Conservation (phyloP, 2,113 vertebrate genomes). For the Hippocampus abdominalis region DNA sequence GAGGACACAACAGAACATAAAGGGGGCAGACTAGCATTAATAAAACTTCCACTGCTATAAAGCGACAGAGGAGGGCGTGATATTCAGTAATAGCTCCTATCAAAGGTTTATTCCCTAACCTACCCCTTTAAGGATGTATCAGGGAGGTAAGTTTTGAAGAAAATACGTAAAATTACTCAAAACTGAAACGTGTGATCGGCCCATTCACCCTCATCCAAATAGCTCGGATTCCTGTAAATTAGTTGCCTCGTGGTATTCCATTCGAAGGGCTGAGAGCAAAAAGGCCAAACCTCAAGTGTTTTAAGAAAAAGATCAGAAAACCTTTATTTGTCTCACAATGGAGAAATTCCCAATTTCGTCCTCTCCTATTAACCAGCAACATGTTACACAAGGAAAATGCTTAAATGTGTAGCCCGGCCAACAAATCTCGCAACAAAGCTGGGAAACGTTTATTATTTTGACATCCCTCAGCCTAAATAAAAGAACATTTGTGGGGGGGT, state of each 20-base stretch:
- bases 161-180: constrained; percentile 16
- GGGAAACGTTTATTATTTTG: constrained; percentile 46
- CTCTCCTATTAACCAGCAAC: constrained; percentile 36
- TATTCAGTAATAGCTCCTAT: constrained; percentile 6
- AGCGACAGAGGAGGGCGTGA: constrained; percentile 1
- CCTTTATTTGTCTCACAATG: too few relatives aligned
- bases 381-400: constrained; percentile 49
- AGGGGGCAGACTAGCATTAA: background rate
- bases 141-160: background rate
- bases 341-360: constrained; percentile 21
- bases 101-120: constrained; percentile 11
- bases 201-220: constrained; percentile 34
- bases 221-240: constrained; percentile 48
- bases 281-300: constrained; percentile 46
- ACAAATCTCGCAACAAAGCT: constrained; percentile 51
- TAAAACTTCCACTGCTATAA: constrained; percentile 6
- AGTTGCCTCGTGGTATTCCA: constrained; percentile 34
- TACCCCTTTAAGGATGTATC: background rate
- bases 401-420: constrained; percentile 35
- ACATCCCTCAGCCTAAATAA: constrained; percentile 37
- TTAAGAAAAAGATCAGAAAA: too few relatives aligned
- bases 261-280: constrained; percentile 45
- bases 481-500: constrained; percentile 37
- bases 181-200: constrained; percentile 11
- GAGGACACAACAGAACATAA: constrained; percentile 31